Evolutionary conservation across 2,797 vertebrate species (phyloP), one percentile per base, ranked within the genome.

Genomic region (Silurus lanzhouensis): DNA sequence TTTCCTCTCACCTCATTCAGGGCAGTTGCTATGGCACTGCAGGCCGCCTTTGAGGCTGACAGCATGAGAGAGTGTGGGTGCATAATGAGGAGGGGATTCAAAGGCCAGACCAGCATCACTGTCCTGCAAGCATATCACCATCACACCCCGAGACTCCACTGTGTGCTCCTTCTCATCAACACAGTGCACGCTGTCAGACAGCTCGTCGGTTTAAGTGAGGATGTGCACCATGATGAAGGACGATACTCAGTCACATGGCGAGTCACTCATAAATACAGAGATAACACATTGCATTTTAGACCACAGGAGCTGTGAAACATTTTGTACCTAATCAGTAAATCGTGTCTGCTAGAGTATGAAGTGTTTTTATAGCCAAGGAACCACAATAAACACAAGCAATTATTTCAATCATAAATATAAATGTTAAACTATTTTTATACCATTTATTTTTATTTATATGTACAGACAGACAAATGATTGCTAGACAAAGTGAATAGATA

Each of bases 11-110:
- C 14, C 22, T 85, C 70, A 67, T 87, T 85, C 64, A 87, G 71
- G 64, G 66, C 71, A 74, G 85, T 86, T 89, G 83, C 84, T 77
- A 66, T 82, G 85, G 75, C 79, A 78, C 84, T 81, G 61, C 44
- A 27, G 61, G 57, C n/a, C n/a, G 27, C 79, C 64, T 76, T 88
- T 89, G 83, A 89, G 86, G 60, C 72, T 86, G 84, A 86, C 88
- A 81, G 80, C 46, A 84, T 85, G 87, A 78, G 82, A 78, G 71
- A 85, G 72, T 90, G 86, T 66, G 22, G 44, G 44, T 72, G 55
- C 82, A 91, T 90, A 91, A 92, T 90, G 90, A 88, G 75, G 87
- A 85, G 44, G 27, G 80, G 66, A 80, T 87, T 88, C 88, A 89
- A 89, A 87, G 87, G 67, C 76, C 83, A 60, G 75, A 88, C 85